Base-by-base conservation (phyloP, 2,888 invertebrate genomes). In the Cheilosia variabilis region DNA sequence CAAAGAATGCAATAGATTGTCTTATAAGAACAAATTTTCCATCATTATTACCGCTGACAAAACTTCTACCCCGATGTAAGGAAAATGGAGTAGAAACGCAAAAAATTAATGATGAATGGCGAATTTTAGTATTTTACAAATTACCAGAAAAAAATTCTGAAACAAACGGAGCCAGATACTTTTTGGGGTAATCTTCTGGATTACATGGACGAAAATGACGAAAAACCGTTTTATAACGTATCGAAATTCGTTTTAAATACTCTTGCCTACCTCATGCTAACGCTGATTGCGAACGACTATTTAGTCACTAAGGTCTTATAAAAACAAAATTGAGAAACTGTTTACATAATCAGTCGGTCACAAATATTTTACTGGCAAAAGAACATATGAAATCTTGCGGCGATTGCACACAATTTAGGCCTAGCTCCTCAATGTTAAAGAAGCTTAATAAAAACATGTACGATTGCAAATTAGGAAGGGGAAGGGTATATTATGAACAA, bases 1-100 rank as follows among this genome's bases (percentile, higher is more conserved):
- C 58, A 58, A n/a, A 58, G 19, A 41, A 58, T 37, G 34, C 58
- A 5, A 58, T 41, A 10, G 58, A 58, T 22, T 37, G 58, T 22
- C 13, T 3, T 10, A 58, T 17, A 13, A 37, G 37, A 22, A 37
- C 19, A 17, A 19, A 37, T 17, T 37, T 37, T 41, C 37, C 58
- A 37, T 41, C 58, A 19, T 58, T 58, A 19, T 3, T 34, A 37
- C 37, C n/a, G 3, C n/a, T 58, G 4, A 58, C 37, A 58, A 37
- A 58, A 41, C 41, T 58, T 37, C 41, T 41, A 4, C 41, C 41
- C 24, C 43, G 43, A 10, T 58, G 58, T 9, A n/a, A n/a, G 19
- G 37, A 58, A 41, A 19, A 9, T 37, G 58, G 10, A 17, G 37
- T 41, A 13, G 10, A 37, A n/a, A 58, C 15, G 5, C 58, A 58